Evolutionary conservation across 2,797 vertebrate genomes (phyloP), one percentile per base, ranked within the genome.

Genomic region (Argentina silus): DNA sequence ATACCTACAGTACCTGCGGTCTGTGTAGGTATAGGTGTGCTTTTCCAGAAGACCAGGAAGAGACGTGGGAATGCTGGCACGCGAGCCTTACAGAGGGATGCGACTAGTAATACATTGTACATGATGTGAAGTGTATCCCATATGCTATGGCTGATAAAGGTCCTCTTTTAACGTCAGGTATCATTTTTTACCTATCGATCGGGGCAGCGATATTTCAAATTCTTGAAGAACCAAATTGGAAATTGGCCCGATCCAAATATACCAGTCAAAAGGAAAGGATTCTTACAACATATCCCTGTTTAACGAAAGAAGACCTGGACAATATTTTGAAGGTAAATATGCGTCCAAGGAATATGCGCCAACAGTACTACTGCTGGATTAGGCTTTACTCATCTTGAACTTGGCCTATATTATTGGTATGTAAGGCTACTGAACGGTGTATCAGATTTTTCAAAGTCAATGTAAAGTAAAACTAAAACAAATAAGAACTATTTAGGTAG

Each of bases 181-280:
- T 98, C n/a, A 97, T 99, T 82, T 98, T 98, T 87, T 98, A 97
- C 89, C 90, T 99, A 64, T 97, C 96, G 67, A 95, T 98, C 66
- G 97, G 98, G 11, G 97, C 96, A 0, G 96, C 98, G 2, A 95
- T 99, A 81, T 99, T 99, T 79, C 96, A 99, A 61, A 95, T 98
- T 50, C 86, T 99, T 10, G 98, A 99, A 62, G 95, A 98, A 78
- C 94, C 96, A 0, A 93, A 96, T 83, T 98, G 95, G 95, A 86
- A 90, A 14, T 77, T 85, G 7, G 95, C 96, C 15, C 91, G 84
- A 48, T 85, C 93, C 0, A 85, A 81, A 12, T 99, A 96, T 72
- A 82, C 87, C 21, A 73, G 78, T 0, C 79, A 96, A 62, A 98
- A 95, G 80, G 78, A 81, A 3, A 69, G 80, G 59, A 88, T 99